Percentiles rank a stretch among this genome's conserved stretches.
phyloP scores from a whole-genome alignment of 1,140 invertebrate species.

The Penaeus japonicus region DNA sequence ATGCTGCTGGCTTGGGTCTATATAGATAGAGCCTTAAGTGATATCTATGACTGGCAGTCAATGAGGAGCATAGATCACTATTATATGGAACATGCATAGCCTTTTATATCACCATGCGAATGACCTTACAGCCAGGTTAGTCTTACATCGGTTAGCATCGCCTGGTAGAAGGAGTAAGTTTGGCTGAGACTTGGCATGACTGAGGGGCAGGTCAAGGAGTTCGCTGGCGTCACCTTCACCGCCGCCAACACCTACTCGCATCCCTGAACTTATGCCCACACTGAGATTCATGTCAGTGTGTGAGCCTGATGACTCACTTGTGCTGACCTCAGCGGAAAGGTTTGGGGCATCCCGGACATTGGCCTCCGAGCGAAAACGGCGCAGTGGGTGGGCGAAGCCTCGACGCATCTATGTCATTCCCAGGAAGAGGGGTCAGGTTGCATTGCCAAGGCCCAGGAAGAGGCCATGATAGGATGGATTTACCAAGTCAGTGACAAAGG shows the following conservation, averaged over 20 bases:
- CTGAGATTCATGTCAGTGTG: constrained; percentile 57
- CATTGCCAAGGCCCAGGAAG: neutral
- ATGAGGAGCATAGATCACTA: too few species aligned
- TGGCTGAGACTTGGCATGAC: constrained; percentile 66
- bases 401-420: constrained; percentile 63
- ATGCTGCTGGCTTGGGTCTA: too few species aligned
- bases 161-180: constrained; percentile 59
- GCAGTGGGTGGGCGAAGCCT: constrained; percentile 63
- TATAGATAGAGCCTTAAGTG: too few species aligned
- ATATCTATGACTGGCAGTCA: too few species aligned
- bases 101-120: too few species aligned
- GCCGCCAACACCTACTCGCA: constrained; percentile 63
- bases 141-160: constrained; percentile 46
- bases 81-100: too few species aligned
- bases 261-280: constrained; percentile 52
- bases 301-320: neutral
- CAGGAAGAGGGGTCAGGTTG: neutral
- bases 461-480: neutral
- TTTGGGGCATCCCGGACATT: constrained; percentile 63
- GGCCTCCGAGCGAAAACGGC: constrained; percentile 66
- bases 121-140: neutral
- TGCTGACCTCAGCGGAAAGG: neutral
- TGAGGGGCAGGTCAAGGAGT: constrained; percentile 63
- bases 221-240: constrained; percentile 65
- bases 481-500: neutral